Evolutionary conservation across 2,797 vertebrate genomes (phyloP).

Genomic region (Peromyscus nudipes): DNA sequence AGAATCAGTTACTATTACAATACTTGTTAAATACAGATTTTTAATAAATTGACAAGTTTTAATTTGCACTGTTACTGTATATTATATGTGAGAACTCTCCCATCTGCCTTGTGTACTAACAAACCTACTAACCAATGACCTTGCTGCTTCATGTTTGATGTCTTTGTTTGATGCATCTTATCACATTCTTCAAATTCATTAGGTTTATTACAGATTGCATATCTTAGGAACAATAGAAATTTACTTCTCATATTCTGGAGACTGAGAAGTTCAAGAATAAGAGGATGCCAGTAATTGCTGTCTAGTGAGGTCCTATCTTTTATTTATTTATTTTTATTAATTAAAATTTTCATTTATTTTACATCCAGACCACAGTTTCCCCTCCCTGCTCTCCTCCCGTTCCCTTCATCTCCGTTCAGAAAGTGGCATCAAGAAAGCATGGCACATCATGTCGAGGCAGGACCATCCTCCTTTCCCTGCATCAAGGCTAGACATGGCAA

Average conservation of each 20-base stretch:
- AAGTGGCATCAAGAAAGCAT: too few species aligned
- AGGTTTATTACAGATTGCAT: neutral
- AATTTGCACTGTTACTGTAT: neutral
- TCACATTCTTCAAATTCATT: neutral
- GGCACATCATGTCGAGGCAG: too few species aligned
- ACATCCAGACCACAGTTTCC: too few species aligned
- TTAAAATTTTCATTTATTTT: too few species aligned
- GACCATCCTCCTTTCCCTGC: too few species aligned
- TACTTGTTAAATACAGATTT: neutral
- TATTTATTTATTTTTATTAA: too few species aligned
- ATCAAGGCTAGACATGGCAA: too few species aligned
- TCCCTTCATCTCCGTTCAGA: too few species aligned
- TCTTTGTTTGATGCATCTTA: neutral
- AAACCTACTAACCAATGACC: neutral
- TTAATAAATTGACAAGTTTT: neutral
- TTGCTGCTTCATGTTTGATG: neutral
- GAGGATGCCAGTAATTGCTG: too few species aligned
- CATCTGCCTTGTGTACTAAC: neutral
- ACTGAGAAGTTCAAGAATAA: neutral
- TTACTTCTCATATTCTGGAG: neutral
- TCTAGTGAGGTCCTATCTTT: neutral
- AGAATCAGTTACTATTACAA: neutral
- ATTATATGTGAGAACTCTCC: neutral
- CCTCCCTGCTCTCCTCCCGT: too few species aligned
- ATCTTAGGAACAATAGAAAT: neutral